phyloP scores from a whole-genome alignment of 2,888 invertebrate genomes.

The Sarcophaga carnaria region DNA sequence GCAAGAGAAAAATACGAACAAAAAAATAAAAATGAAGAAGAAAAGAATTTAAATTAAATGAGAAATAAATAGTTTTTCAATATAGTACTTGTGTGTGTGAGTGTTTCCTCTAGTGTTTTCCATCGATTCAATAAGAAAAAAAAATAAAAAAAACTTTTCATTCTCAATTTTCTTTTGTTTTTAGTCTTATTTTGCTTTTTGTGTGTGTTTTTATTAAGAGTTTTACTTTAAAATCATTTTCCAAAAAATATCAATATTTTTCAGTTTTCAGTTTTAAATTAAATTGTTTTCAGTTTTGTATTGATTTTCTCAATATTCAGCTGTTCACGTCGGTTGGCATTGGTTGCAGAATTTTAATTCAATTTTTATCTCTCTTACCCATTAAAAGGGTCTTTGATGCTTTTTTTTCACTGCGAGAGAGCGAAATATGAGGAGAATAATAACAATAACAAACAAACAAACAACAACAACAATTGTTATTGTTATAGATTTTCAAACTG shows the following conservation, averaged over 20 bases:
- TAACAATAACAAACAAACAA: no score
- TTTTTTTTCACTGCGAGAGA: neutral
- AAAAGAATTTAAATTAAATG: neutral
- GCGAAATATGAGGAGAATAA: no score
- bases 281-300: neutral
- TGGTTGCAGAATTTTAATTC: constrained; percentile 10
- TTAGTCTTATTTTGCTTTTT: no score
- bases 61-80: constrained; percentile 5
- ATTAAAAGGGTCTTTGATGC: neutral
- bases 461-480: constrained; percentile 1
- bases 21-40: neutral
- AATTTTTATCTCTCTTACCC: constrained; percentile 21
- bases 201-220: no score
- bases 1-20: no score
- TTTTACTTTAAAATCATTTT: neutral
- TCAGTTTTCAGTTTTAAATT: neutral
- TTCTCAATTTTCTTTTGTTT: neutral
- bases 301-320: no score
- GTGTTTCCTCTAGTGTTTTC: neutral
- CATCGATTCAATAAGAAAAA: neutral
- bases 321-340: neutral
- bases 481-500: constrained; percentile 16
- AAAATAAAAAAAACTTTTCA: neutral
- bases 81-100: neutral
- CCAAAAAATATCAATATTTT: neutral